Evolutionary conservation across 2,888 invertebrate genomes (phyloP).

Genomic region (Clunio marinus): DNA sequence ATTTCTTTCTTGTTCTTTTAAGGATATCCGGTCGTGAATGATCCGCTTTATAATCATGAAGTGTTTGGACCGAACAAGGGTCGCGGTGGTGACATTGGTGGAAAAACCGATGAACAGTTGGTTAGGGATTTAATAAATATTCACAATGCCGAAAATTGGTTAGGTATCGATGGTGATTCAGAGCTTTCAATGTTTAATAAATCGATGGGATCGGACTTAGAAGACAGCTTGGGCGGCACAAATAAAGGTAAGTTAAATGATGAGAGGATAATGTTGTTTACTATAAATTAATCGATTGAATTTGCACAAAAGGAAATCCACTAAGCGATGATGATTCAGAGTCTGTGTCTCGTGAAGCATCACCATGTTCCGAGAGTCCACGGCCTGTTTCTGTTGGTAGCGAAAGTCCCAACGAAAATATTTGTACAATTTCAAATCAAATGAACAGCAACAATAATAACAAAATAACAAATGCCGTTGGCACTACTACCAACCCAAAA

Average conservation of each 20-base stretch:
- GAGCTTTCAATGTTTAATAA: constrained; percentile 73
- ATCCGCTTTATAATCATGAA: constrained; percentile 92
- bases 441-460: constrained; percentile 48
- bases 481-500: constrained; percentile 38
- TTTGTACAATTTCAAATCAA: constrained; percentile 45
- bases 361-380: constrained; percentile 65
- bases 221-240: constrained; percentile 53
- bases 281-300: not conserved
- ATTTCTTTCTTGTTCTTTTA: too few relatives aligned
- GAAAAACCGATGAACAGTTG: constrained; percentile 83
- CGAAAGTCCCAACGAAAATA: constrained; percentile 49
- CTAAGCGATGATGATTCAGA: constrained; percentile 62
- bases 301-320: constrained; percentile 42
- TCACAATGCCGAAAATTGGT: constrained; percentile 92
- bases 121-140: constrained; percentile 84
- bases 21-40: constrained; percentile 97
- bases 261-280: not conserved
- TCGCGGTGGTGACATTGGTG: constrained; percentile 79
- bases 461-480: constrained; percentile 50
- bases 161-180: constrained; percentile 84
- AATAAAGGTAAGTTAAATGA: constrained; percentile 49
- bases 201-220: constrained; percentile 61
- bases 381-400: constrained; percentile 42
- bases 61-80: constrained; percentile 94
- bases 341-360: constrained; percentile 65